Base-by-base conservation (phyloP, 2,113 vertebrate species). In the Callopanchax toddi region DNA sequence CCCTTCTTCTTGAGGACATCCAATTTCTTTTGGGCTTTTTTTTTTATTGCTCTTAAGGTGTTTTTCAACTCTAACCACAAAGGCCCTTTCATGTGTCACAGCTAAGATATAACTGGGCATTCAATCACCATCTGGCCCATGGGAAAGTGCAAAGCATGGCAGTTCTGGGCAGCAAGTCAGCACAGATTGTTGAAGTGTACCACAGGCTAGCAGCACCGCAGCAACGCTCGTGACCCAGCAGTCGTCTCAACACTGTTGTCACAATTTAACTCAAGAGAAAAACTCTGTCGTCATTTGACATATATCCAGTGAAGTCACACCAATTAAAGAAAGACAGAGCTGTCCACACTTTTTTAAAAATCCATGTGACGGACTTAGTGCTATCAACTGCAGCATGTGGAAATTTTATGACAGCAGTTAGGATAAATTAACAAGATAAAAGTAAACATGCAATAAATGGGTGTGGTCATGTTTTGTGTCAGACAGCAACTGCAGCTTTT, bases 171-270 rank as follows among this genome's bases (percentile, higher is more conserved):
- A 82, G 78, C 55, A 58, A 76, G 69, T 83, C 77, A 75, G 77
- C 43, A 60, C 71, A 80, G 81, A 89, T 83, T 86, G 81, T 86
- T 89, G 87, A 86, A 84, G 84, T 76, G 50, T 55, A 84, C 86
- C 84, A 39, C 76, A 69, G 59, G 43, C 76, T 32, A 69, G 76
- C 54, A 45, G 52, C 55, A 67, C 69, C 76, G 62, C 73, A 76
- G 82, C 62, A 65, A 76, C 4, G 57, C 71, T 79, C 60, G 21
- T n/a, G 61, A 85, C 48, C 68, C 74, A 56, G 56, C 58, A 74
- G 82, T 68, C 69, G 65, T 36, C 61, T 44, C n/a, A 46, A 76
- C 74, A 68, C 52, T 49, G 77, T 77, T 60, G 71, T 78, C 66
- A 81, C 53, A 67, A 55, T 78, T 79, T 22, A 67, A 61, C 65